These are phyloP conservation scores for Chloroclystis v-ata DNA, from an alignment of 2,888 invertebrate species.

Conservation along the genomic window DNA sequence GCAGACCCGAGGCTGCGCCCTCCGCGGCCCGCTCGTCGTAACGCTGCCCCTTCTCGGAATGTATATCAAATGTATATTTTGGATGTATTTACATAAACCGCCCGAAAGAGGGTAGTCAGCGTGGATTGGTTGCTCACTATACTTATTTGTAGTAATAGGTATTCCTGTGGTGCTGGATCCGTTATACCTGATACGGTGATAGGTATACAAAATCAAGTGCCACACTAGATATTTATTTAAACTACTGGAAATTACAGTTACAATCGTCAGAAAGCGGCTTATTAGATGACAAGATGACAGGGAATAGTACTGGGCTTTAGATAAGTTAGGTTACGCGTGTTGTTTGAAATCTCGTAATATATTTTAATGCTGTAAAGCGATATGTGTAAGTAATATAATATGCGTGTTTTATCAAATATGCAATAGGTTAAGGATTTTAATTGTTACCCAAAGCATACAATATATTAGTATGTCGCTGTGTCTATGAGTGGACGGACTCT, in stretches of 20 bases:
- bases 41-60: conserved; percentile 52
- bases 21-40: not conserved
- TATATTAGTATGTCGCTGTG: conserved; percentile 49
- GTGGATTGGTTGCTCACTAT: conserved; percentile 75
- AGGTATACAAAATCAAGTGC: conserved; percentile 57
- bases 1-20: not conserved
- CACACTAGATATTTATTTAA: conserved; percentile 68
- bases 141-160: conserved; percentile 58
- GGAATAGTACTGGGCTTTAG: conserved; percentile 65
- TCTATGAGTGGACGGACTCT: conserved; percentile 32
- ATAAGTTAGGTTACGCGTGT: conserved; percentile 65
- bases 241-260: conserved; percentile 33
- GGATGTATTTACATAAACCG: conserved; percentile 67
- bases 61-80: conserved; percentile 68
- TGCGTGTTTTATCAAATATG: conserved; percentile 71
- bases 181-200: conserved; percentile 33
- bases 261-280: conserved; percentile 31
- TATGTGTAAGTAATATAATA: conserved; percentile 51
- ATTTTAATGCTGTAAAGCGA: conserved; percentile 58
- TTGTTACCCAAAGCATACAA: conserved; percentile 72
- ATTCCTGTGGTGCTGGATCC: conserved; percentile 63
- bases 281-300: conserved; percentile 52
- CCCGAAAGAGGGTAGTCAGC: conserved; percentile 48
- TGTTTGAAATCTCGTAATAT: conserved; percentile 78
- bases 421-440: conserved; percentile 66